Evolutionary conservation across 2,888 invertebrate genomes (phyloP).

Genomic region (Steromphala cineraria): DNA sequence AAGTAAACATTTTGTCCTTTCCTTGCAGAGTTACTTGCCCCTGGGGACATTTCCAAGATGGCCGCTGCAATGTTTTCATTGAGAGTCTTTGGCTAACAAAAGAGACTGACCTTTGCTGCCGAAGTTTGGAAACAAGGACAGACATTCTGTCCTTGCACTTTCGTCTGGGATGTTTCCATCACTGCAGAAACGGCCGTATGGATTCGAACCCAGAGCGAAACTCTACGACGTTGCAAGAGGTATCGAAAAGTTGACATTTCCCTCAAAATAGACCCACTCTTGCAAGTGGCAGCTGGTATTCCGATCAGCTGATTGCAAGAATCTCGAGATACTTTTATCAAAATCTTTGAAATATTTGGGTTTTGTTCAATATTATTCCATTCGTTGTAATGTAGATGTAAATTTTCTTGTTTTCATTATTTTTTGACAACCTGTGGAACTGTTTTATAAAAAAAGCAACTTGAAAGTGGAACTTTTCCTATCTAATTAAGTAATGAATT

Average conservation of each 20-base stretch:
- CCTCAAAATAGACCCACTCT: background rate
- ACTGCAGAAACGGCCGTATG: constrained; percentile 49
- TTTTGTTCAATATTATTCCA: no score
- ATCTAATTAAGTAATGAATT: no score
- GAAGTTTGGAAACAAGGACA: background rate
- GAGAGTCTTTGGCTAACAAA: constrained; percentile 13
- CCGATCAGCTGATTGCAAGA: background rate
- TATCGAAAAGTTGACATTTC: constrained; percentile 1
- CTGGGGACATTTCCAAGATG: constrained; percentile 4
- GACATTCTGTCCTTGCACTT: background rate
- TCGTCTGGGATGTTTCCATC: constrained; percentile 50
- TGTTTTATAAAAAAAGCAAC: no score
- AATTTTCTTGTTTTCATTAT: no score
- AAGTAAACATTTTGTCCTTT: no score
- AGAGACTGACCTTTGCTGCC: background rate
- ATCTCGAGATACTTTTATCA: no score
- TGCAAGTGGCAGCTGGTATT: background rate
- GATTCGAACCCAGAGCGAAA: constrained; percentile 43
- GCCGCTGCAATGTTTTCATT: constrained; percentile 11
- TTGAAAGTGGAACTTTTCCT: no score
- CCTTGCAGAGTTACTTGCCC: constrained; percentile 3
- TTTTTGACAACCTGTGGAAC: no score
- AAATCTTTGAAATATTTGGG: no score
- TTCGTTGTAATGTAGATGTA: no score
- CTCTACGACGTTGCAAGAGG: constrained; percentile 57